A percentile compares a stretch with the other conserved stretches of the same genome.
Evolutionary conservation across 2,797 vertebrate genomes (phyloP).

Genomic region (Acomys russatus): DNA sequence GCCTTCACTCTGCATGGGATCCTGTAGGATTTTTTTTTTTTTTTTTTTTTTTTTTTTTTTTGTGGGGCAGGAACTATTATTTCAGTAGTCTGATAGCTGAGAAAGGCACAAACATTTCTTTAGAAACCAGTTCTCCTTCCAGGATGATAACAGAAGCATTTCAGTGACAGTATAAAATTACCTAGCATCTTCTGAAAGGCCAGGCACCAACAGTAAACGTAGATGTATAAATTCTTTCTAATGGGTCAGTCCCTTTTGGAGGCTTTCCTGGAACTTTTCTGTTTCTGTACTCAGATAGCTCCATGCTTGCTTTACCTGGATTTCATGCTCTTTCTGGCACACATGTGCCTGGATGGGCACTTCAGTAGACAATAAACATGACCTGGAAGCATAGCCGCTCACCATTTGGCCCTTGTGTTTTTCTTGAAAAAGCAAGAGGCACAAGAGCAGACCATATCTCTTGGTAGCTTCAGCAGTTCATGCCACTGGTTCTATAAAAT

Average conservation of each 20-base stretch:
- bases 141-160: background rate
- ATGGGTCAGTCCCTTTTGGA: background rate
- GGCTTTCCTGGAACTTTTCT: background rate
- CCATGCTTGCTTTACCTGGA: background rate
- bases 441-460: background rate
- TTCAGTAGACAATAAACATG: background rate
- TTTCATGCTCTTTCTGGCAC: background rate
- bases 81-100: background rate
- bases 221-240: too few species aligned
- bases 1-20: too few species aligned
- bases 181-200: background rate
- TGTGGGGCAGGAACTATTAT: too few species aligned
- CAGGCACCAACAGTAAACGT: background rate
- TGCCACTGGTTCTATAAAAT: background rate
- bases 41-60: background rate
- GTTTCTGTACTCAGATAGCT: background rate
- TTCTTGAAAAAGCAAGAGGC: constrained; percentile 13
- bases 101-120: background rate
- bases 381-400: background rate
- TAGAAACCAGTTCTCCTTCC: background rate
- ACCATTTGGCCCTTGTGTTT: background rate
- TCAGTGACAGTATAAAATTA: background rate
- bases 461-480: background rate
- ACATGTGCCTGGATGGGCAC: background rate
- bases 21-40: background rate